phyloP scores from a whole-genome alignment of 1,140 invertebrate species.

The Cylas formicarius region DNA sequence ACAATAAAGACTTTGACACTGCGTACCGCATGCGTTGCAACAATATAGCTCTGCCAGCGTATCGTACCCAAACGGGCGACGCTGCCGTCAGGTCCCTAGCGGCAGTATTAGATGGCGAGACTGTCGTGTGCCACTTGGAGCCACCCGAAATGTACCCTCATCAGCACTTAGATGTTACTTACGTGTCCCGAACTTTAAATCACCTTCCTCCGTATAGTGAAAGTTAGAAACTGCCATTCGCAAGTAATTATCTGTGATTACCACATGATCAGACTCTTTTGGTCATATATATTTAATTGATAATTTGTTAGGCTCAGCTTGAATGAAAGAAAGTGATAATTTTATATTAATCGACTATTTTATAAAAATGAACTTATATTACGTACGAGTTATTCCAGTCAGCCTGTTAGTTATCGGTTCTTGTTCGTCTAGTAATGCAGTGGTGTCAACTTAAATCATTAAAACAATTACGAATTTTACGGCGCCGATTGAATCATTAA shows the following conservation, averaged over 20 bases:
- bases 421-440: too few relatives aligned
- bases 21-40: slow-evolving; percentile 54
- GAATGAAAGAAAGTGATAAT: slow-evolving; percentile 42
- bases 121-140: slow-evolving; percentile 73
- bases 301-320: slow-evolving; percentile 37
- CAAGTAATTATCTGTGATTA: slow-evolving; percentile 45
- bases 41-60: slow-evolving; percentile 43
- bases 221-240: slow-evolving; percentile 41
- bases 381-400: slow-evolving; percentile 39
- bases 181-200: slow-evolving; percentile 36
- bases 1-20: slow-evolving; percentile 34
- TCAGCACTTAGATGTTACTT: slow-evolving; percentile 29
- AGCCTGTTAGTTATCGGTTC: slow-evolving; percentile 31
- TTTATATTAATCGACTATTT: slow-evolving; percentile 42
- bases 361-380: slow-evolving; percentile 38
- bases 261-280: slow-evolving; percentile 41
- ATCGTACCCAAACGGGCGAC: slow-evolving; percentile 42
- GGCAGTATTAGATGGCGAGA: slow-evolving; percentile 73
- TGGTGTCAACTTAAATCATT: too few relatives aligned
- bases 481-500: too few relatives aligned
- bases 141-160: slow-evolving; percentile 45
- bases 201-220: slow-evolving; percentile 41
- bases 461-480: too few relatives aligned
- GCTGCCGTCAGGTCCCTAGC: slow-evolving; percentile 57
- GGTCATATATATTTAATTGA: slow-evolving; percentile 36